phyloP scores from a whole-genome alignment of 2,888 invertebrate genomes.

The Phortica okadai region DNA sequence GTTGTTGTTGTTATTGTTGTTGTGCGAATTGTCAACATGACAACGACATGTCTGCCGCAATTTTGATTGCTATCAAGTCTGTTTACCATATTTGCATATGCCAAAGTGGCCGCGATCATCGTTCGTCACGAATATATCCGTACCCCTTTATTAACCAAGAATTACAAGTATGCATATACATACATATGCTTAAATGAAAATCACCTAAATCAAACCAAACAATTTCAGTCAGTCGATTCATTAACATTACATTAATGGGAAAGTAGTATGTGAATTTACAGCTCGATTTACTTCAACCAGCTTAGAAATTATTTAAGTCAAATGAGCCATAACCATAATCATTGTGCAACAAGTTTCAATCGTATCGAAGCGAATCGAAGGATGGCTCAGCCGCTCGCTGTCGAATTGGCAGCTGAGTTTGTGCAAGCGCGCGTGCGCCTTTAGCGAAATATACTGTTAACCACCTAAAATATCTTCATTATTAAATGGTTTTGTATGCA shows the following conservation, averaged over 20 bases:
- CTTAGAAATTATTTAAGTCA: neutral
- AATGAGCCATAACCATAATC: neutral
- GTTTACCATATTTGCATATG: constrained; percentile 64
- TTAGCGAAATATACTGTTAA: neutral
- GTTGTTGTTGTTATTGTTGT: constrained; percentile 38
- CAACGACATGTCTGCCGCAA: constrained; percentile 65
- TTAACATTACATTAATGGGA: no score
- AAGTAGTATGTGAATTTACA: no score
- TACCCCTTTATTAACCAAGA: no score
- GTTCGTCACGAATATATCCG: neutral
- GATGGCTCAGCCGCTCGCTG: neutral
- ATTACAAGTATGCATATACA: no score
- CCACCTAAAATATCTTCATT: neutral
- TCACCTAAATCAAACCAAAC: no score
- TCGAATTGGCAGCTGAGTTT: neutral
- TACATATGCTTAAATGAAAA: no score
- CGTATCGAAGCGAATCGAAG: no score
- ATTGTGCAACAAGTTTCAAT: neutral
- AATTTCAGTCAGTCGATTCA: no score
- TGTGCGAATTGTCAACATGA: constrained; percentile 71
- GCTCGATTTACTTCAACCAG: neutral
- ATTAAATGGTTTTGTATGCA: neutral
- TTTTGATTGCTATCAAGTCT: constrained; percentile 12
- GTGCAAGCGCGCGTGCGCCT: neutral
- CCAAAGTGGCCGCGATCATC: constrained; percentile 40